These are phyloP conservation scores for Trematomus loennbergii DNA, from an alignment of 2,113 vertebrate species.

Conservation along the genomic window DNA sequence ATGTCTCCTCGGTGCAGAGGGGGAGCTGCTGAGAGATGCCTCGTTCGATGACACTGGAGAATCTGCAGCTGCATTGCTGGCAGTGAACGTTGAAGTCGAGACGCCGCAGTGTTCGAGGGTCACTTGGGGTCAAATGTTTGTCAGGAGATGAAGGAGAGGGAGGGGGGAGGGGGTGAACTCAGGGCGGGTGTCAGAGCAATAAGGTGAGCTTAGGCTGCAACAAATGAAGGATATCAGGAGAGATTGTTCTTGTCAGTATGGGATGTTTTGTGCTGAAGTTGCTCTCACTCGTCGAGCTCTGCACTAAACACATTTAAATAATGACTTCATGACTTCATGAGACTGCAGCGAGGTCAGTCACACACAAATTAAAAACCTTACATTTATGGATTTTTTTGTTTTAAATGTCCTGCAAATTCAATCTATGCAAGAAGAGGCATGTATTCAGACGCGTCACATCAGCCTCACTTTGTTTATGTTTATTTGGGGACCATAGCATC, in stretches of 20 bases:
- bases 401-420: constrained; percentile 27
- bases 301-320: constrained; percentile 29
- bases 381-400: no score
- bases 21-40: background rate
- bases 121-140: background rate
- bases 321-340: constrained; percentile 4
- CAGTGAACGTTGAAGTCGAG: background rate
- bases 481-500: background rate
- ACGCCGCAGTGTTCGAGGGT: background rate
- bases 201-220: constrained; percentile 11
- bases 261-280: no score
- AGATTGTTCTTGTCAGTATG: background rate
- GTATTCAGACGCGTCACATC: constrained; percentile 40
- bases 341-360: constrained; percentile 6
- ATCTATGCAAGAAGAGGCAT: constrained; percentile 74
- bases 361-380: background rate
- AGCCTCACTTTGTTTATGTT: background rate
- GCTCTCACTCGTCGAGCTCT: no score
- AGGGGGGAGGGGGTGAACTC: constrained; percentile 26
- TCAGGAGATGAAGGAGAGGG: no score
- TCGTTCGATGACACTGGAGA: constrained; percentile 4
- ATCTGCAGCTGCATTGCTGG: background rate
- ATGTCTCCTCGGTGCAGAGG: background rate
- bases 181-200: constrained; percentile 54
- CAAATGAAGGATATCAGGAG: background rate